phyloP scores from a whole-genome alignment of 2,113 vertebrate species.

The Clarias magur region DNA sequence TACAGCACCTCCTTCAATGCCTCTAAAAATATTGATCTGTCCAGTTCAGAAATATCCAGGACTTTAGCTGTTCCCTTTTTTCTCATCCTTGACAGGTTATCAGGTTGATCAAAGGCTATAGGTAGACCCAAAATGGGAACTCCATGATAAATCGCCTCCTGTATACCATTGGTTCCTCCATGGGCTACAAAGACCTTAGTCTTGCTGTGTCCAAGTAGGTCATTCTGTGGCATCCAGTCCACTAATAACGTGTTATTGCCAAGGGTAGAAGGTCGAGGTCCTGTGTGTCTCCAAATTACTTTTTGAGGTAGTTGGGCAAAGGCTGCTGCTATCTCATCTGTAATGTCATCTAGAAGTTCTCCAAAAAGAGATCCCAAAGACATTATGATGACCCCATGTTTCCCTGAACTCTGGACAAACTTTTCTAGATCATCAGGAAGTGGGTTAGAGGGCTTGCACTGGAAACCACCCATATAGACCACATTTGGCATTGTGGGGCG shows the following conservation, averaged over 20 bases:
- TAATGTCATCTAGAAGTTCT: constrained; percentile 56
- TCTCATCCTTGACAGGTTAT: constrained; percentile 66
- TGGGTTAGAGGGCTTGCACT: constrained; percentile 52
- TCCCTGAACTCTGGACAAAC: constrained; percentile 62
- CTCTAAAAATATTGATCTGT: constrained; percentile 61
- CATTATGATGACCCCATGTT: constrained; percentile 70
- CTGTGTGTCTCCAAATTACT: constrained; percentile 68
- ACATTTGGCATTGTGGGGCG: constrained; percentile 57
- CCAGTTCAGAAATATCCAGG: constrained; percentile 59
- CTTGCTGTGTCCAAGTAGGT: constrained; percentile 71
- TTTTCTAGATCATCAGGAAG: constrained; percentile 53
- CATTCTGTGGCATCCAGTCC: constrained; percentile 71
- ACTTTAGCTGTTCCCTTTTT: constrained; percentile 65
- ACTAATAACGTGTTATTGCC: constrained; percentile 70
- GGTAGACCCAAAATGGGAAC: constrained; percentile 69
- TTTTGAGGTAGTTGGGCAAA: constrained; percentile 71
- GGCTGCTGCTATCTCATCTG: constrained; percentile 68
- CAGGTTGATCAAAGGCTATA: constrained; percentile 67
- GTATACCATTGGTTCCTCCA: constrained; percentile 69
- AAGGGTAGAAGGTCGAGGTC: constrained; percentile 61
- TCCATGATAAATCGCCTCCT: constrained; percentile 72
- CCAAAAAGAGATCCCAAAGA: constrained; percentile 64
- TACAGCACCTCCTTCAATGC: constrained; percentile 60
- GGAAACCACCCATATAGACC: constrained; percentile 55
- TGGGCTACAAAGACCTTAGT: constrained; percentile 68